Percentiles rank a stretch among this genome's conserved stretches.
Conservation (phyloP, 2,113 vertebrate species). For the Mus musculus region GRCm39 chr9:77476501-77477000, state of each 20-base stretch:
- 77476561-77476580: conserved; percentile 40
- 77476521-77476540: neutral
- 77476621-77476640: neutral
- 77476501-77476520: neutral
- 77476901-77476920: neutral
- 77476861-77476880: neutral
- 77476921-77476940: neutral
- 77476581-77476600: neutral
- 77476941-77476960: neutral
- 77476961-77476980: neutral
- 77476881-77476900: neutral
- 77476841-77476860: too few relatives aligned
- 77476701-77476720: neutral
- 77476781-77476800: too few relatives aligned
- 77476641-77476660: neutral
- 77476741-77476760: neutral
- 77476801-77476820: neutral
- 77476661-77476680: neutral
- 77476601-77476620: neutral
- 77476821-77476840: neutral
- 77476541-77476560: conserved; percentile 49
- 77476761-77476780: neutral
- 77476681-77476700: neutral
- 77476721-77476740: neutral
- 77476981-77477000: neutral